A percentile compares a stretch with the other conserved stretches of the same genome.
These are phyloP conservation scores for Cephus cinctus DNA, from an alignment of 1,140 invertebrate genomes.

Conservation along the genomic window DNA sequence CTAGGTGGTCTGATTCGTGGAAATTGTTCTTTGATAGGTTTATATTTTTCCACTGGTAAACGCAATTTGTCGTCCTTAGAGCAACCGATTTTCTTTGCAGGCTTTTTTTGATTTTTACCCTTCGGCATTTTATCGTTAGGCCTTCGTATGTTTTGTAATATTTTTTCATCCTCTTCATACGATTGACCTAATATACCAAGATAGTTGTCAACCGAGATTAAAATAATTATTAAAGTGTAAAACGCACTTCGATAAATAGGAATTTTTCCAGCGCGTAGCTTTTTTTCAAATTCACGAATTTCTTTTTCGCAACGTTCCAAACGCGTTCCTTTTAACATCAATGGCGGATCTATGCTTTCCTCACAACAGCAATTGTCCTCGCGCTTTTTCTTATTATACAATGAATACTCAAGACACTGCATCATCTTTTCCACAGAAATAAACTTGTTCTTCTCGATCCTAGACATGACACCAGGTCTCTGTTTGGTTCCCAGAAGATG, in stretches of 20 bases:
- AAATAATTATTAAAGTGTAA: not conserved
- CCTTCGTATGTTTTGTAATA: not conserved
- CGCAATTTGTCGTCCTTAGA: not conserved
- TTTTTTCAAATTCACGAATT: conserved; percentile 18
- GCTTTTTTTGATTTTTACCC: not conserved
- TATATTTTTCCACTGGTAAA: not conserved
- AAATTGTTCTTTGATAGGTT: not conserved
- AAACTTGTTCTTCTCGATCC: conserved; percentile 27
- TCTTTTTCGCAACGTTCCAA: conserved; percentile 25
- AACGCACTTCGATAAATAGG: conserved; percentile 1
- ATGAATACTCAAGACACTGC: conserved; percentile 28
- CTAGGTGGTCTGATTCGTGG: not conserved
- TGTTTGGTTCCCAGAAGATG: conserved; percentile 31
- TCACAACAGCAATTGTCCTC: not conserved
- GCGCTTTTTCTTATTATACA: conserved; percentile 6
- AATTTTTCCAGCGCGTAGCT: not conserved
- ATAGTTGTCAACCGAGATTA: too few species aligned
- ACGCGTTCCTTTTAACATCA: conserved; percentile 17
- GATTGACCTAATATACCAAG: not conserved
- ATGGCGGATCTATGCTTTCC: conserved; percentile 2
- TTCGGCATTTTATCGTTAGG: not conserved
- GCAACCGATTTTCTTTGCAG: not conserved
- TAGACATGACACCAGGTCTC: conserved; percentile 32
- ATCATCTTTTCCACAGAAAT: conserved; percentile 36
- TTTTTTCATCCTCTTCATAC: not conserved